phyloP scores from a whole-genome alignment of 2,113 vertebrate genomes.

The Xiphophorus hellerii region DNA sequence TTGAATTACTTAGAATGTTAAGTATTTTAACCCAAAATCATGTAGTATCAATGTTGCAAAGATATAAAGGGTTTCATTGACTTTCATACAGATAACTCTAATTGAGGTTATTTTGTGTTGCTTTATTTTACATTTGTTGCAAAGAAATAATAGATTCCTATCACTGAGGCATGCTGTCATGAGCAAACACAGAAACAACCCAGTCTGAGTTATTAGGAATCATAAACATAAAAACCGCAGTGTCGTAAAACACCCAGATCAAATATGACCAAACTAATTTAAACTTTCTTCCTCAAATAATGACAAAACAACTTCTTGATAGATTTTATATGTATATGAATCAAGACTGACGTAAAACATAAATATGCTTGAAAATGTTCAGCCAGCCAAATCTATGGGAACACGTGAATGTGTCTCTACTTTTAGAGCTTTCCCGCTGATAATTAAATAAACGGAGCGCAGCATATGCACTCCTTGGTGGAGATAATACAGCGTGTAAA shows the following conservation, averaged over 20 bases:
- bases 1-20: too few relatives aligned
- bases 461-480: not conserved
- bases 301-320: not conserved
- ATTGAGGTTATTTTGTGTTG: too few relatives aligned
- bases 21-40: too few relatives aligned
- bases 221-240: too few relatives aligned
- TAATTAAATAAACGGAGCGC: not conserved
- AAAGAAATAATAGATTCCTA: too few relatives aligned
- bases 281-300: not conserved
- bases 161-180: too few relatives aligned
- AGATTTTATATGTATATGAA: not conserved
- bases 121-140: too few relatives aligned
- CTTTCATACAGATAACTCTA: not conserved
- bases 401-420: not conserved
- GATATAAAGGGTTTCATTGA: not conserved
- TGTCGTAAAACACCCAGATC: too few relatives aligned
- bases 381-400: not conserved
- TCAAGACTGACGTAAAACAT: not conserved
- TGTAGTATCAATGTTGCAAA: not conserved
- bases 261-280: too few relatives aligned
- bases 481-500: not conserved
- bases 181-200: too few relatives aligned
- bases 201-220: too few relatives aligned
- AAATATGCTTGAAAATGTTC: not conserved
- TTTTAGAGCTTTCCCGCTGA: not conserved